phyloP scores from a whole-genome alignment of 2,888 invertebrate species.

The Scrobipalpa atriplicella region DNA sequence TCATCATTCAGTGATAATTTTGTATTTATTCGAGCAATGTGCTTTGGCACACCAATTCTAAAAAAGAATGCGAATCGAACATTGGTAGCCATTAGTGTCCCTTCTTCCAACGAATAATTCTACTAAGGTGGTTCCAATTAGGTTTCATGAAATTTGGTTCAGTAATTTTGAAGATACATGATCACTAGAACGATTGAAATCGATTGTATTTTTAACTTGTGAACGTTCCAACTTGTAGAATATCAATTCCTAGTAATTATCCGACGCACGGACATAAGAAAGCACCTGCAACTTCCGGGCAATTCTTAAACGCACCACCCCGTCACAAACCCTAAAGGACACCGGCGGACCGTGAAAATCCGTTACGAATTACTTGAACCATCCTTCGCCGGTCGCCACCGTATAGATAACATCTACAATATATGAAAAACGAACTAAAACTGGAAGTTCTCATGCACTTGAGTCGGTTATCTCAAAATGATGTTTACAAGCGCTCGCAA shows the following conservation, averaged over 20 bases:
- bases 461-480: conserved; percentile 33
- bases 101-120: too few species aligned
- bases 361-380: conserved; percentile 55
- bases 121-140: too few species aligned
- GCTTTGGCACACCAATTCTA: background rate
- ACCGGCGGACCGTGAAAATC: conserved; percentile 68
- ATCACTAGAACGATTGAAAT: too few species aligned
- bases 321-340: conserved; percentile 55
- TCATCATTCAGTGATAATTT: conserved; percentile 41
- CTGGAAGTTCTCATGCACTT: conserved; percentile 36
- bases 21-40: background rate
- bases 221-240: too few species aligned
- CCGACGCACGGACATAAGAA: background rate
- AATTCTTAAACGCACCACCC: conserved; percentile 47
- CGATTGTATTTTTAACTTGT: too few species aligned
- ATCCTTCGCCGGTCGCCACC: conserved; percentile 29
- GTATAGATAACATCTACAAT: conserved; percentile 27
- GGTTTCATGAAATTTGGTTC: too few species aligned
- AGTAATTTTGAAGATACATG: too few species aligned
- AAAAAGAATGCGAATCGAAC: too few species aligned
- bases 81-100: too few species aligned
- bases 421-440: conserved; percentile 27
- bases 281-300: conserved; percentile 65
- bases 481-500: conserved; percentile 43
- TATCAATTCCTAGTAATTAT: background rate